Base-by-base conservation (phyloP, 2,113 vertebrate genomes). In the Siniperca knerii region DNA sequence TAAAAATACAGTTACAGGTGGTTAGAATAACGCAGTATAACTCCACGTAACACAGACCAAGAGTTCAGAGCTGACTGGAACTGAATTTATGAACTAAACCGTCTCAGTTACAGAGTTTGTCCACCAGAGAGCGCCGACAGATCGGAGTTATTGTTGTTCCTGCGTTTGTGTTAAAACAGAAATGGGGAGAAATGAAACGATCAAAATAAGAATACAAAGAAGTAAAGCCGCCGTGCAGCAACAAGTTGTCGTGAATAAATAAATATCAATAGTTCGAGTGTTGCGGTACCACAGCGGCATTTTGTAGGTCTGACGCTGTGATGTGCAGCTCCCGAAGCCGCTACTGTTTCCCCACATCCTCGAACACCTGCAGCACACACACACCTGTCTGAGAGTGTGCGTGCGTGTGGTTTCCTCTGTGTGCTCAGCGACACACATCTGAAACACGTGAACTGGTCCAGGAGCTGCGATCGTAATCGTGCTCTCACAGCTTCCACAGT, bases 281-380 rank as follows among this genome's bases (percentile, higher is more conserved):
- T 4, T 70, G 46, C 15, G 21, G 48, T 6, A 35, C 18, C 21
- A 61, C 58, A 85, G 25, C 13, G 52, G 62, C 72, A 13, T 60
- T 25, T 16, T 9, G 4, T 25, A 55, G 57, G 4, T 65, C 4
- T 81, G 70, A 70, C 72, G 72, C 68, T 18, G 10, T 52, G 7
- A 79, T 33, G 40, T 71, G 20, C 25, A 29, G 50, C 82, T 57
- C 2, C 55, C 75, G 79, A 55, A 58, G 75, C 75, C 67, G 75
- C 82, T 82, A 81, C 88, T 81, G 88, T 84, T 89, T 77, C 50
- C 74, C 75, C 88, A 84, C 84, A 81, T 81, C 77, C 78, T 77
- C 50, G 44, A 1, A 60, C 85, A 86, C 70, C 75, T 85, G 74
- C 82, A 64, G 60, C 67, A 55, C 37, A 48, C 75, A 46, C 75